These are phyloP conservation scores for Papilio glaucus DNA, from an alignment of 1,140 invertebrate species.

Conservation along the genomic window DNA sequence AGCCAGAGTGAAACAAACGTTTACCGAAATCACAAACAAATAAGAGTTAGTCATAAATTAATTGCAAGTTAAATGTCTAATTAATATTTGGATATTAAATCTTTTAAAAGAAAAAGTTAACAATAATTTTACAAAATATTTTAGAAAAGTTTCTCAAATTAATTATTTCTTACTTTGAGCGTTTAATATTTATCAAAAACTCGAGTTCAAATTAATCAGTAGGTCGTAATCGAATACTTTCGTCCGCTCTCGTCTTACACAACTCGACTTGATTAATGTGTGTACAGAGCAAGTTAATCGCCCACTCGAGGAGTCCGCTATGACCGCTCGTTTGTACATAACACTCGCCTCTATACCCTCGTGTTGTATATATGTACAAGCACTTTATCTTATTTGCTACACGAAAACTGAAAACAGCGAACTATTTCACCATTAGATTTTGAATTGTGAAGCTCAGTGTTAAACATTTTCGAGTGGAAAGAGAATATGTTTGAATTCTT, in stretches of 20 bases:
- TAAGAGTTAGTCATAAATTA: too few relatives aligned
- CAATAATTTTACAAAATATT: too few relatives aligned
- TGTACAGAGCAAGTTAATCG: constrained; percentile 67
- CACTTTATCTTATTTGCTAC: constrained; percentile 26
- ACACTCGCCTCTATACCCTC: constrained; percentile 24
- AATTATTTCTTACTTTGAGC: constrained; percentile 25
- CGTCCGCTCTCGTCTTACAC: constrained; percentile 68
- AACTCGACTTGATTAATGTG: constrained; percentile 74
- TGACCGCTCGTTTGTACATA: constrained; percentile 39
- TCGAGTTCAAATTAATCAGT: background rate
- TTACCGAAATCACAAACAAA: too few relatives aligned
- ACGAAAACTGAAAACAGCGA: constrained; percentile 11
- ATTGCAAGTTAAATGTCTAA: too few relatives aligned
- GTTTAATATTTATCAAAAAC: constrained; percentile 25
- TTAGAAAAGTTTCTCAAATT: too few relatives aligned
- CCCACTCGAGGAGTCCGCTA: constrained; percentile 62
- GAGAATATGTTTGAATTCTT: too few relatives aligned
- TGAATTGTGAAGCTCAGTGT: too few relatives aligned
- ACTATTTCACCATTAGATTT: constrained; percentile 16
- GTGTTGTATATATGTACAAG: constrained; percentile 12
- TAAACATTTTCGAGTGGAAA: too few relatives aligned
- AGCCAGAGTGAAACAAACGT: too few relatives aligned
- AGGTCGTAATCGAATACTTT: constrained; percentile 58
- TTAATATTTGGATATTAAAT: too few relatives aligned
- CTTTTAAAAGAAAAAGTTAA: too few relatives aligned